A percentile compares a stretch with the other conserved stretches of the same genome.
These are phyloP conservation scores for Nyleta sp. DNA, from an alignment of 2,888 invertebrate genomes.

Conservation along the genomic window DNA sequence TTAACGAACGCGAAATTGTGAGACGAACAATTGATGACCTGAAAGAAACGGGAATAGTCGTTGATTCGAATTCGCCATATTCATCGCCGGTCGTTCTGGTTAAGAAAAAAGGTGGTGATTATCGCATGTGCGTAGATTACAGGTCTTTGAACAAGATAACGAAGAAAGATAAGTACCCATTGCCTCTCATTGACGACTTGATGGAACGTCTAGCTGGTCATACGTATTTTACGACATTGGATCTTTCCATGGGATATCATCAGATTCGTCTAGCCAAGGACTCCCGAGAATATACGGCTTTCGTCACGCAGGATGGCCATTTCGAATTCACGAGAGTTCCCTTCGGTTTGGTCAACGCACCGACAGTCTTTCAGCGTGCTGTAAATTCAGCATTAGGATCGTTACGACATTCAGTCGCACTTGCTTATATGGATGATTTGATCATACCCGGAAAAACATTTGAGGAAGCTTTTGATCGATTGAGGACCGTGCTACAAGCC, in stretches of 20 bases:
- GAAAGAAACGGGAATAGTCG: slow-evolving; percentile 58
- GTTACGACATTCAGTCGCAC: slow-evolving; percentile 11
- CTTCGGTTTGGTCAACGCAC: slow-evolving; percentile 36
- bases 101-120: slow-evolving; percentile 68
- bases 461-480: slow-evolving; percentile 10
- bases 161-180: slow-evolving; percentile 67
- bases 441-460: slow-evolving; percentile 16
- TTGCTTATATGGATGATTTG: slow-evolving; percentile 28
- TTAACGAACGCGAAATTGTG: slow-evolving; percentile 60
- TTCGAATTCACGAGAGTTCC: slow-evolving; percentile 29
- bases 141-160: slow-evolving; percentile 70
- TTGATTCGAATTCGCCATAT: slow-evolving; percentile 44
- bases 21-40: slow-evolving; percentile 60
- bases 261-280: slow-evolving; percentile 69
- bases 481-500: slow-evolving; percentile 34
- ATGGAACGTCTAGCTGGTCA: slow-evolving; percentile 69
- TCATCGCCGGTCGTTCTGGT: slow-evolving; percentile 70
- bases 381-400: slow-evolving; percentile 12
- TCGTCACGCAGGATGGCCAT: slow-evolving; percentile 69
- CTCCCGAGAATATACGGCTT: slow-evolving; percentile 72
- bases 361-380: slow-evolving; percentile 22
- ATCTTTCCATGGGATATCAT: slow-evolving; percentile 72
- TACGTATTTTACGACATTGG: slow-evolving; percentile 70
- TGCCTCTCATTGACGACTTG: slow-evolving; percentile 70
- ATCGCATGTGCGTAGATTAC: slow-evolving; percentile 72